Conservation (phyloP, 1,140 invertebrate species). For the Antheraea mylitta region DNA sequence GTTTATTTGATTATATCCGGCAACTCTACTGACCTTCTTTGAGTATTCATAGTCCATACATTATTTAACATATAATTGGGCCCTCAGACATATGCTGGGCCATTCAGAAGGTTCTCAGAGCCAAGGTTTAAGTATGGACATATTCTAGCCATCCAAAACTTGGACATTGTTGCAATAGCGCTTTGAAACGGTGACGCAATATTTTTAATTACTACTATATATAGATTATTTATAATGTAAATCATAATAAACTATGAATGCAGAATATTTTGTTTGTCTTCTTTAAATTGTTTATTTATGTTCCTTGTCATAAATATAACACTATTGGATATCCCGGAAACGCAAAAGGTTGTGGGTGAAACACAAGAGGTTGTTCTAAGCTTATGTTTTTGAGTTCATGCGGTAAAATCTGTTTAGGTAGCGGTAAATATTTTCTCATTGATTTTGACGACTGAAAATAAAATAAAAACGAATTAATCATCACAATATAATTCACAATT, state of each 20-base stretch:
- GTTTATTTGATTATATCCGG: too few relatives aligned
- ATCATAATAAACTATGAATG: neutral
- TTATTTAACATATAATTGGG: too few relatives aligned
- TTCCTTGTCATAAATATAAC: constrained; percentile 38
- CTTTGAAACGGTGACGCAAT: too few relatives aligned
- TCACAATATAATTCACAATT: neutral
- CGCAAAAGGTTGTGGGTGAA: constrained; percentile 61
- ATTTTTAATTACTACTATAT: too few relatives aligned
- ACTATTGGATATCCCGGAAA: constrained; percentile 62
- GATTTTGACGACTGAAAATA: constrained; percentile 17
- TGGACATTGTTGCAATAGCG: too few relatives aligned
- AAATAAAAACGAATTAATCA: neutral
- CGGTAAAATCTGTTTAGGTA: constrained; percentile 49
- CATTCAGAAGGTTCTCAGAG: too few relatives aligned
- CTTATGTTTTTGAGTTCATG: constrained; percentile 47
- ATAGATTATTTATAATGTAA: too few relatives aligned
- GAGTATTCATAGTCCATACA: too few relatives aligned
- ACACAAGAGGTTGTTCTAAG: constrained; percentile 49
- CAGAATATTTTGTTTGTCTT: neutral
- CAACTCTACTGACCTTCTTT: too few relatives aligned
- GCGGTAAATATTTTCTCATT: constrained; percentile 25
- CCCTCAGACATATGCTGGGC: too few relatives aligned
- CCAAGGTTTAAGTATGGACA: too few relatives aligned
- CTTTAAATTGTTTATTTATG: neutral
- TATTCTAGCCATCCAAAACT: too few relatives aligned